Conservation (phyloP, 2,888 invertebrate species). For the Pomacea canaliculata region DNA sequence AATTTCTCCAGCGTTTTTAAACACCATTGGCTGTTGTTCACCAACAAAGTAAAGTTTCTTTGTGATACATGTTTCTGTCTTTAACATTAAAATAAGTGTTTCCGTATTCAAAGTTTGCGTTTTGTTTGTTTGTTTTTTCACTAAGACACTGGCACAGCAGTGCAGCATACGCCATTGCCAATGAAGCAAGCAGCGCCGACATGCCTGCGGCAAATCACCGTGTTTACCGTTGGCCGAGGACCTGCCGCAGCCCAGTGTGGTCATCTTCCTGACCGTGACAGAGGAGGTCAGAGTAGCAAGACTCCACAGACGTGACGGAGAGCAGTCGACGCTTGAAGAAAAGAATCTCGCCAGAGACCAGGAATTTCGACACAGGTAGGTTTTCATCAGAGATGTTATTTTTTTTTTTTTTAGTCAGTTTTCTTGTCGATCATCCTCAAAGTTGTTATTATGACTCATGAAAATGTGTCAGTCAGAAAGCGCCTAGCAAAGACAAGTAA, state of each 20-base stretch:
- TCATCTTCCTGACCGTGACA: constrained; percentile 48
- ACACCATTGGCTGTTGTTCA: no score
- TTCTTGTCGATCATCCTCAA: background rate
- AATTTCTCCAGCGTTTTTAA: no score
- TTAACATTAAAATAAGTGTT: no score
- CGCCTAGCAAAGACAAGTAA: no score
- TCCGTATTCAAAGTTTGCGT: no score
- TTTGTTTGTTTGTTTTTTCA: background rate
- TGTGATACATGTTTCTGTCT: no score
- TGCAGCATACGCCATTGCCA: constrained; percentile 55
- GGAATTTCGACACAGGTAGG: constrained; percentile 48
- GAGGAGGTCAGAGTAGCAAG: constrained; percentile 48
- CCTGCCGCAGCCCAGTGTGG: constrained; percentile 44
- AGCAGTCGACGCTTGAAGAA: constrained; percentile 47
- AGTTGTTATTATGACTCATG: no score
- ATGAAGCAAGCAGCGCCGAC: constrained; percentile 44
- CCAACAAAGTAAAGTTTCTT: no score
- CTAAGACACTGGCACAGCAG: constrained; percentile 57
- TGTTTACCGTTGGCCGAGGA: constrained; percentile 54
- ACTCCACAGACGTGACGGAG: constrained; percentile 32
- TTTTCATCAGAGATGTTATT: background rate
- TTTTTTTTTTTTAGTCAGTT: background rate
- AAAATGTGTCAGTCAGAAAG: no score
- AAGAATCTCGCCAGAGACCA: constrained; percentile 41
- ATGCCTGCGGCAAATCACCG: constrained; percentile 38